These are phyloP conservation scores for Galaxias olidus DNA, from an alignment of 2,797 vertebrate species.

Conservation along the genomic window DNA sequence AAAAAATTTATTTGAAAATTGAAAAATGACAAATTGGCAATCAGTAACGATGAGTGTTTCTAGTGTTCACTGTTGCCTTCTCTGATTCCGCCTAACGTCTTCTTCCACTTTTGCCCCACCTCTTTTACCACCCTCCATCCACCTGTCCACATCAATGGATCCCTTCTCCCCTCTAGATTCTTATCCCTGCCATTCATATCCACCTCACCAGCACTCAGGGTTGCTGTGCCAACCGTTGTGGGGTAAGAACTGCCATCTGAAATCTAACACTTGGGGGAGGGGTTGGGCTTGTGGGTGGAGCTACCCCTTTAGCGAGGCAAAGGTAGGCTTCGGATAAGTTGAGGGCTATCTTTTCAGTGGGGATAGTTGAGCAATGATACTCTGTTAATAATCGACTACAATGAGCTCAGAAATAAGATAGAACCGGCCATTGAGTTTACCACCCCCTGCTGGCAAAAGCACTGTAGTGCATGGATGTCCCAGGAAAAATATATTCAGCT, in stretches of 20 bases:
- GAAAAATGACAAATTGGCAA: not conserved
- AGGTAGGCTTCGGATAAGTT: too few relatives aligned
- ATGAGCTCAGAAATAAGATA: not conserved
- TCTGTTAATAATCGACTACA: too few relatives aligned
- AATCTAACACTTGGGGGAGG: too few relatives aligned
- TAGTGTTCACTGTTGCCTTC: not conserved
- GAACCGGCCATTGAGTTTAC: not conserved
- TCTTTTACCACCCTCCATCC: not conserved
- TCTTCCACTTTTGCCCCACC: not conserved
- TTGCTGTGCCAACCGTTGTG: conserved; percentile 78
- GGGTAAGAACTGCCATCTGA: conserved; percentile 58
- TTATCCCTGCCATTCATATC: conserved; percentile 76
- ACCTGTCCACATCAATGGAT: not conserved
- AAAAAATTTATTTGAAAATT: too few relatives aligned
- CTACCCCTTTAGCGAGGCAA: not conserved
- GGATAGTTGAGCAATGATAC: not conserved
- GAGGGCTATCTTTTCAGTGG: too few relatives aligned
- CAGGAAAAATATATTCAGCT: too few relatives aligned
- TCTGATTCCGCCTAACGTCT: not conserved
- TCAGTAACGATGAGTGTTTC: not conserved
- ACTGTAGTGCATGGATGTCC: not conserved
- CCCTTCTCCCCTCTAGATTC: conserved; percentile 50
- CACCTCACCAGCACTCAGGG: conserved; percentile 71
- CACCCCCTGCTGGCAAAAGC: not conserved
- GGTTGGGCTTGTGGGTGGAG: not conserved